These are phyloP conservation scores for Ridgeia piscesae DNA, from an alignment of 1,140 invertebrate genomes.

Conservation along the genomic window DNA sequence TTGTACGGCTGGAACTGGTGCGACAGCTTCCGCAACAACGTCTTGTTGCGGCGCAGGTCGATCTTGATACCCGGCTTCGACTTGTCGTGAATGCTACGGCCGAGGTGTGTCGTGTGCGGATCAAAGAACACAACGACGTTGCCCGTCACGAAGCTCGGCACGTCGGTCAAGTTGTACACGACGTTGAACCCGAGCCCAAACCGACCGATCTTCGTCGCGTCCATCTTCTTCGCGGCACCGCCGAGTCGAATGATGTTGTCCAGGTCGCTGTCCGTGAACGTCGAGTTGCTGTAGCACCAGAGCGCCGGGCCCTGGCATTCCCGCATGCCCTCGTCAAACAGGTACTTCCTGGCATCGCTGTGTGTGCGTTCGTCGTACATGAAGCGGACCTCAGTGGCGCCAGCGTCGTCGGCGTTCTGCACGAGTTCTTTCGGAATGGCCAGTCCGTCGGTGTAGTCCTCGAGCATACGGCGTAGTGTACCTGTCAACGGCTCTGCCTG, in stretches of 20 bases:
- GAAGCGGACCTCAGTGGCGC: conserved; percentile 52
- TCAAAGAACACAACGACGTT: conserved; percentile 41
- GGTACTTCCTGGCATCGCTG: conserved; percentile 23
- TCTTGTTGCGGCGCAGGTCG: conserved; percentile 19
- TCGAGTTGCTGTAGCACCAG: conserved; percentile 41
- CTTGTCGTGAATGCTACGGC: conserved; percentile 24
- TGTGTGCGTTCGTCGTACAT: conserved; percentile 16
- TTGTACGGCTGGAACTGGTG: conserved; percentile 5
- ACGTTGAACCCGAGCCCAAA: conserved; percentile 49
- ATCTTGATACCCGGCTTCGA: conserved; percentile 22
- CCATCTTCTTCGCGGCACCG: conserved; percentile 39
- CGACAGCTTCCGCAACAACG: not conserved
- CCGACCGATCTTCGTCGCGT: conserved; percentile 44
- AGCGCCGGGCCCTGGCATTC: conserved; percentile 32
- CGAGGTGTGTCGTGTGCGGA: conserved; percentile 36
- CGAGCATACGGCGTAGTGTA: conserved; percentile 36
- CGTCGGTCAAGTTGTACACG: conserved; percentile 47
- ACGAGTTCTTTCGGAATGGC: conserved; percentile 21
- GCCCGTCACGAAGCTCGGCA: conserved; percentile 44
- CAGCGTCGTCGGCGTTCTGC: conserved; percentile 47
- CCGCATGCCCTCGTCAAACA: conserved; percentile 1
- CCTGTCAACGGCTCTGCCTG: conserved; percentile 40
- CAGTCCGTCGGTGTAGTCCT: conserved; percentile 28
- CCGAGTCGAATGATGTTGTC: conserved; percentile 38
- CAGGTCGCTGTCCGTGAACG: conserved; percentile 42